A percentile compares a stretch with the other conserved stretches of the same genome.
These are phyloP conservation scores for Eucera pruinosa DNA, from an alignment of 2,888 invertebrate species.

Conservation along the genomic window DNA sequence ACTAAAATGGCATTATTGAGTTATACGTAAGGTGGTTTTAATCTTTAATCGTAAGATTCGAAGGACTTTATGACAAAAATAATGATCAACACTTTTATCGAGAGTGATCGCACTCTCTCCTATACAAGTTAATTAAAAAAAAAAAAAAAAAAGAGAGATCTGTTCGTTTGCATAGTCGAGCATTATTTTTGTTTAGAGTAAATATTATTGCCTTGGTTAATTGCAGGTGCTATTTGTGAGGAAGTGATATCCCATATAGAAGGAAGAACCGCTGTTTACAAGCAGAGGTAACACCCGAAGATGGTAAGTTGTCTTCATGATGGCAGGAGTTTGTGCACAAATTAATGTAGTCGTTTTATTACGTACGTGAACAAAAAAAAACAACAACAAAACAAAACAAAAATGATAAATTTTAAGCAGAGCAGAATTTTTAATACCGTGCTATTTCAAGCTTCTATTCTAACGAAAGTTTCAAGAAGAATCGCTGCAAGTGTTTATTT, in stretches of 20 bases:
- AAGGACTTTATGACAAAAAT: constrained; percentile 55
- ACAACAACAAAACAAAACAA: too few relatives aligned
- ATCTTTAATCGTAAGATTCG: constrained; percentile 67
- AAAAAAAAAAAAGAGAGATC: background rate
- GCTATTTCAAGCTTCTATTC: constrained; percentile 64
- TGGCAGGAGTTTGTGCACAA: constrained; percentile 74
- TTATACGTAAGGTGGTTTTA: constrained; percentile 83
- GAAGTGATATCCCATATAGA: constrained; percentile 45
- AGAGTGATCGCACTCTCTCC: constrained; percentile 27
- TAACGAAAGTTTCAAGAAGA: constrained; percentile 61
- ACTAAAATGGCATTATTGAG: constrained; percentile 72
- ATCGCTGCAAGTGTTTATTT: constrained; percentile 68
- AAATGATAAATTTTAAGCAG: constrained; percentile 55
- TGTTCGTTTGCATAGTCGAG: too few relatives aligned
- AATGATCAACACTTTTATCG: constrained; percentile 35
- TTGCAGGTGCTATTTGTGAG: constrained; percentile 57
- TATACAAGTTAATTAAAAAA: constrained; percentile 1
- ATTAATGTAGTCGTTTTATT: constrained; percentile 64
- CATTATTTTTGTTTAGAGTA: constrained; percentile 22
- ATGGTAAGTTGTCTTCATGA: constrained; percentile 82
- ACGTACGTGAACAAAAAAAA: too few relatives aligned
- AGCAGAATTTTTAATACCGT: constrained; percentile 60
- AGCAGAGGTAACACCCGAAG: constrained; percentile 71
- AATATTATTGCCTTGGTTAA: constrained; percentile 32
- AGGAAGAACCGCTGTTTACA: constrained; percentile 46